A percentile compares a stretch with the other conserved stretches of the same genome.
Conservation (phyloP, 2,797 vertebrate species). For the Neostethus bicornis region DNA sequence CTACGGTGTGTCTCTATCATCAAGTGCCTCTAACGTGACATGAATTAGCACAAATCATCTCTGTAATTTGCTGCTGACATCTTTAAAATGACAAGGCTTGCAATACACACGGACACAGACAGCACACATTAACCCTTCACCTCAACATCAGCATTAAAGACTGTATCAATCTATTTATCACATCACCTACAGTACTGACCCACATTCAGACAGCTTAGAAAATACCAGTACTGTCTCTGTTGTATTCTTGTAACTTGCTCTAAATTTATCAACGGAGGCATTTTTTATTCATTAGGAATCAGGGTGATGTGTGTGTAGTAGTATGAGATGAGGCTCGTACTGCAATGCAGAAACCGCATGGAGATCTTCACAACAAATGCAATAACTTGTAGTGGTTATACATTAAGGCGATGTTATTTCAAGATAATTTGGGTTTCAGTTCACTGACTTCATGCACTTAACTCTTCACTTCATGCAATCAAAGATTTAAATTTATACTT, state of each 20-base stretch:
- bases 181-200: conserved; percentile 47
- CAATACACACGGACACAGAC: conserved; percentile 38
- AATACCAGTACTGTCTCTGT: conserved; percentile 26
- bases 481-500: neutral
- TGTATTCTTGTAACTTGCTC: conserved; percentile 13
- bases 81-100: conserved; percentile 53
- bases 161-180: conserved; percentile 33
- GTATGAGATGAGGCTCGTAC: conserved; percentile 42
- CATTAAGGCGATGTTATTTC: neutral
- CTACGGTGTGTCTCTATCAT: conserved; percentile 59
- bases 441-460: neutral
- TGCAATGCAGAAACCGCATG: conserved; percentile 72
- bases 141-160: conserved; percentile 18
- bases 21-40: conserved; percentile 63
- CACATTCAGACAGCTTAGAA: conserved; percentile 43
- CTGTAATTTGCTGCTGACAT: conserved; percentile 58
- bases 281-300: conserved; percentile 46
- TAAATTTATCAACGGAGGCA: conserved; percentile 1
- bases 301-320: conserved; percentile 24
- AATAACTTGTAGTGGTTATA: neutral
- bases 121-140: conserved; percentile 47
- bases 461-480: neutral
- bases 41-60: conserved; percentile 69
- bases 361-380: neutral
- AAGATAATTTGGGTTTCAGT: neutral